Base-by-base conservation (phyloP, 1,140 invertebrate species). In the Calephelis nemesis region DNA sequence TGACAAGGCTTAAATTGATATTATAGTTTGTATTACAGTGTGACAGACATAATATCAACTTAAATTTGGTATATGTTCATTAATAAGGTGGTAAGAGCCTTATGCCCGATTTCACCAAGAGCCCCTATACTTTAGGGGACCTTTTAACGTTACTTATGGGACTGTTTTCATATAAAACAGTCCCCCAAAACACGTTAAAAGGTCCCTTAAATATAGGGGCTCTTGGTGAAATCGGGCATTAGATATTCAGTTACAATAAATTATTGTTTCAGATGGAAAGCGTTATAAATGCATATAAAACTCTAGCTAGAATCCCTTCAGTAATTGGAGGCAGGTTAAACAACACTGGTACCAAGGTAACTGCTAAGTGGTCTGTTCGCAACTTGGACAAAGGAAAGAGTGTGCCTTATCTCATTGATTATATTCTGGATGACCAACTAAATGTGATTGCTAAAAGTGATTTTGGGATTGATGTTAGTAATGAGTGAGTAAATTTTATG, bases 301-400 rank as follows among this genome's bases (percentile, higher is more conserved):
- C 88, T 0, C 74, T 95, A 9, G 78, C 92, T 5, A 92, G 93
- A 78, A 93, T 94, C 81, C 94, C 94, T 1, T 81, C 92, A 10
- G 74, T 95, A 49, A 76, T 84, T 1, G 82, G 85, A 64, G 95
- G 92, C 8, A 93, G 84, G 71, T 88, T 95, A 39, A 82, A 92
- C 39, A 88, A 88, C 11, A 82, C 77, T 52, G 89, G 83, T 8
- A 84, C 74, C 48, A 78, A 82, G 15, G 76, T 93, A 5, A 83
- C 76, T 5, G 87, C 87, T 0, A 83, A 79, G 60, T 95, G 95
- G 95, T 91, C 92, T 0, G 93, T 95, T 65, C 88, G 93, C 49
- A 95, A 95, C 79, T 73, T 95, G 12, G 95, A 95, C 67, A 93
- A 92, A 65, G 92, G 92, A 1, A 91, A 92, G 50, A 93, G 82